Base-by-base conservation (phyloP, 2,113 vertebrate genomes). In the Bujurquina vittata region DNA sequence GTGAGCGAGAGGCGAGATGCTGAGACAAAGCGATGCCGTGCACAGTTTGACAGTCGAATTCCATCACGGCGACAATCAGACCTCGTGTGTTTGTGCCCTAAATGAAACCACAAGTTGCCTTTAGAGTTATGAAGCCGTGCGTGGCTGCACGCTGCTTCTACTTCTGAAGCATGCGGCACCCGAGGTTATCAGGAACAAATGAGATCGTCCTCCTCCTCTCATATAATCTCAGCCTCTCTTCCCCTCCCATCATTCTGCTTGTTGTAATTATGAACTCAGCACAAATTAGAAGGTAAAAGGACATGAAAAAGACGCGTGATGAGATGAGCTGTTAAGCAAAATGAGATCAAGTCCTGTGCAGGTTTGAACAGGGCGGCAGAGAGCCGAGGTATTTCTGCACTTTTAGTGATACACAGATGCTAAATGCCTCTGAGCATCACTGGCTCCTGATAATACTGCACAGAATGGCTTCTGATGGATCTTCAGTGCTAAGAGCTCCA, bases 261-360 rank as follows among this genome's bases (percentile, higher is more conserved):
- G 35, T 33, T 60, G 75, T 87, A 76, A 83, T 85, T 77, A 80
- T 85, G 75, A 89, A 59, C 77, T 87, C 69, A 33, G 18, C 23
- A 40, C 26, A 83, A 81, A 83, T 81, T 46, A 80, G 69, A 55
- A 78, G 75, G 79, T 57, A 56, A 80, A 79, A 40, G 62, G 62
- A 82, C 75, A 72, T 79, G 75, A 89, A 74, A 75, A 81, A 56
- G 46, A 20, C 31, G 12, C 17, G 12, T 74, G 84, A 62, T 43
- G 58, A 80, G 83, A 85, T 35, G 14, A 83, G 69, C 76, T 52
- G 56, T 79, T 83, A 58, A 58, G 54, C 6, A 55, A 67, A 83
- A 56, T 56, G 29, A 85, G 83, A 81, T 58, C 40, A 74, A 59
- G 82, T 58, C 29, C 63, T 17, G 11, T 63, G 77, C 14, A 11